Evolutionary conservation across 2,797 vertebrate genomes (phyloP), one percentile per base, ranked within the genome.

Genomic region (Semotilus atromaculatus): DNA sequence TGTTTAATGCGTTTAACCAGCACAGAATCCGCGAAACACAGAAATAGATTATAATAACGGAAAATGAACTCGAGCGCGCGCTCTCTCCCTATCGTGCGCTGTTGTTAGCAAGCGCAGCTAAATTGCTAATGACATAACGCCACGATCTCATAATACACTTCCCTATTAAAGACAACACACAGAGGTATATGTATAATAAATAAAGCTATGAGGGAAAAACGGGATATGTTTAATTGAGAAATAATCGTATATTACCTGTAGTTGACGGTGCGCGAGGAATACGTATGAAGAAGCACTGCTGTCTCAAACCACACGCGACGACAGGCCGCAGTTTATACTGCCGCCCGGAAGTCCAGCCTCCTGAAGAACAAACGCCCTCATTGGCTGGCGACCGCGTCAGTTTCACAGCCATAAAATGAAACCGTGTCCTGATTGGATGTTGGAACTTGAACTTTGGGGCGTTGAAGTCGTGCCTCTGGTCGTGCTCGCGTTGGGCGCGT

Each of bases 261-360:
- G 40, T 55, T 82, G 43, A 38, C 58, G 36, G 82, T 83, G 90
- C 38, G 67, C 81, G n/a, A 21, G 60, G 72, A 86, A 64, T 72
- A 45, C 31, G 60, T 68, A 23, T 11, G n/a, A 16, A 23, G 70
- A 14, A 77, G 34, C 26, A 31, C 45, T 55, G 38, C 23, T 51
- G 58, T 64, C 87, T 91, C 90, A 83, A 81, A 92, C 7, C 94
- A 91, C 95, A 94, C 95, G 95, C 90, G 45, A 53, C 90, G 40
- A 53, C 94, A 94, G 94, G 94, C 94, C 91, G 85, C 64, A 74
- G 86, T 90, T 93, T 94, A 92, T 93, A 93, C 91, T 29, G 80
- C 45, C 0, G 72, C 77, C 81, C 88, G 93, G 93, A 94, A 93
- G 88, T 93, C 34, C 93, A 91, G 88, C 94, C 92, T 76, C 18